These are phyloP conservation scores for Drosophila sucinea DNA, from an alignment of 1,140 invertebrate genomes.

Conservation along the genomic window DNA sequence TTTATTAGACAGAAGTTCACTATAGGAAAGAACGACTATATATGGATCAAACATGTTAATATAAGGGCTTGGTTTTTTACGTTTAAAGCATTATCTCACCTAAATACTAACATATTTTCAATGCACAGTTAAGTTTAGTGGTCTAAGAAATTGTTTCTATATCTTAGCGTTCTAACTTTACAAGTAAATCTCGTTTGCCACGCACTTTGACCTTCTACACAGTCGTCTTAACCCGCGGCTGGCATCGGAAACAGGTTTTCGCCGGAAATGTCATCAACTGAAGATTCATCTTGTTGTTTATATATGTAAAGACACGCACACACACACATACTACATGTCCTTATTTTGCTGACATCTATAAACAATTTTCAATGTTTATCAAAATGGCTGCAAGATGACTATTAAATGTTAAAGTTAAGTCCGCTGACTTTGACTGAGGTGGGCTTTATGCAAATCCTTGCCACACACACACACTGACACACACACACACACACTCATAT, in stretches of 20 bases:
- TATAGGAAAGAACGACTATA: no score
- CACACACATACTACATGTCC: background rate
- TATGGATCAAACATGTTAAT: no score
- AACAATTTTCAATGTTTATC: conserved; percentile 59
- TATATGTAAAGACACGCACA: background rate
- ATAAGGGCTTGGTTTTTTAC: no score
- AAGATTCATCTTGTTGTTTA: conserved; percentile 24
- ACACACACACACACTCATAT: conserved; percentile 21
- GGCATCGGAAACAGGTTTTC: background rate
- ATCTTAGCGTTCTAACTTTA: background rate
- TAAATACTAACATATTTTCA: no score
- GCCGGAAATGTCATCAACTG: conserved; percentile 8
- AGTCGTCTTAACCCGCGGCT: conserved; percentile 1
- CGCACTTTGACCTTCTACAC: conserved; percentile 58
- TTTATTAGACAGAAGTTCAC: no score
- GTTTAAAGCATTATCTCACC: no score
- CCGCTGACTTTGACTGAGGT: conserved; percentile 45
- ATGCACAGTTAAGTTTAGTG: no score
- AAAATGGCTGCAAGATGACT: conserved; percentile 56
- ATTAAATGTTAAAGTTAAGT: conserved; percentile 66
- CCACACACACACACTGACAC: conserved; percentile 47
- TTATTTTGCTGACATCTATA: conserved; percentile 17
- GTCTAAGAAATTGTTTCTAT: background rate
- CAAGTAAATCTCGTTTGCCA: conserved; percentile 10
- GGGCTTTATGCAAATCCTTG: conserved; percentile 74